phyloP scores from a whole-genome alignment of 1,140 invertebrate genomes.

The Tyrophagus putrescentiae region DNA sequence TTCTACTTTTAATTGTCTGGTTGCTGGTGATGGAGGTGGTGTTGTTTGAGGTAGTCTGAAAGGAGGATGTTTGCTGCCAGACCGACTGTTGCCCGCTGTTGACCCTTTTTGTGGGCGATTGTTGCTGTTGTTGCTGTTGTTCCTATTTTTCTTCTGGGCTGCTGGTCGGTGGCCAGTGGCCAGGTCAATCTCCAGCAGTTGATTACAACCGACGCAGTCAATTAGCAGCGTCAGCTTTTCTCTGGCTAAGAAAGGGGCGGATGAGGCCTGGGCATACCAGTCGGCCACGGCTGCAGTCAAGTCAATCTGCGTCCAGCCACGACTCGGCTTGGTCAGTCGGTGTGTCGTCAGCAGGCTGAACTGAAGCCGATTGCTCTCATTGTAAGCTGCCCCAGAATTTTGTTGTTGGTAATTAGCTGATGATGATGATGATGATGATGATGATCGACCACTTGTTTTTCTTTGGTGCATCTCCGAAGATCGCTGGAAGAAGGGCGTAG shows the following conservation, averaged over 20 bases:
- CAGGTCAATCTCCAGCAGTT: constrained; percentile 37
- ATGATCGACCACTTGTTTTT: too few relatives aligned
- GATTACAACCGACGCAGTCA: constrained; percentile 63
- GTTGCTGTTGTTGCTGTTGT: constrained; percentile 15
- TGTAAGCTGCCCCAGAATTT: neutral
- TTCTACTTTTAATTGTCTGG: too few relatives aligned
- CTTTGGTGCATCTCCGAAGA: too few relatives aligned
- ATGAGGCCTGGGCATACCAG: constrained; percentile 34
- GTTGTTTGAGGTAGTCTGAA: neutral
- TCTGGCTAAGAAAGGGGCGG: constrained; percentile 32
- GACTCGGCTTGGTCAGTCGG: constrained; percentile 46
- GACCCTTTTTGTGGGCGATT: neutral
- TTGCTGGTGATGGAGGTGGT: neutral
- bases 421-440: too few relatives aligned
- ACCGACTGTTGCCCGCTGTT: neutral
- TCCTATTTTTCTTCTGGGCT: constrained; percentile 35
- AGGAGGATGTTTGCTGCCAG: too few relatives aligned
- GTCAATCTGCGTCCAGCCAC: constrained; percentile 74
- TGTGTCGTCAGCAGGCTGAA: constrained; percentile 40
- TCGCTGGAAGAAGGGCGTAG: constrained; percentile 15
- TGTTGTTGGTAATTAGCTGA: neutral
- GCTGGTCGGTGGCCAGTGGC: constrained; percentile 27
- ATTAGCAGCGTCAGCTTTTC: constrained; percentile 56
- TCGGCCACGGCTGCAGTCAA: constrained; percentile 48
- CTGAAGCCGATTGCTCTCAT: constrained; percentile 6